A percentile compares a stretch with the other conserved stretches of the same genome.
Evolutionary conservation across 2,113 vertebrate genomes (phyloP).

Genomic region (Amblyopsis rosae): DNA sequence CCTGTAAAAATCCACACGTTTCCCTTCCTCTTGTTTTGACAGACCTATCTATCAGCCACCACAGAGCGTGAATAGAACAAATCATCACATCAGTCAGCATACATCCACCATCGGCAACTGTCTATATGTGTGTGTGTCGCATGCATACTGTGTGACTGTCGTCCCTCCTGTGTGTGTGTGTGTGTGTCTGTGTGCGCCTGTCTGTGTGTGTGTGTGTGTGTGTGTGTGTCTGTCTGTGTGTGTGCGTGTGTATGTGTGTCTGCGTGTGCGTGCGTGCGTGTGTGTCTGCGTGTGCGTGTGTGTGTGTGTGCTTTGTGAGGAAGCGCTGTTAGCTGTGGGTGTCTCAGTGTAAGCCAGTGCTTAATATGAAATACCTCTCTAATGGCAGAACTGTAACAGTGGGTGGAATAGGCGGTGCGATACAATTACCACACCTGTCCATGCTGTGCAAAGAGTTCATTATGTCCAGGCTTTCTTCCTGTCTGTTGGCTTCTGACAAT

Average conservation of each 20-base stretch:
- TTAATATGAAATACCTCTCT: not conserved
- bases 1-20: too few relatives aligned
- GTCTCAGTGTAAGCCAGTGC: not conserved
- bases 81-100: too few relatives aligned
- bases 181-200: not conserved
- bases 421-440: not conserved
- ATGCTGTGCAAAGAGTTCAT: not conserved
- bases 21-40: too few relatives aligned
- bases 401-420: not conserved
- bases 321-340: too few relatives aligned
- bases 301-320: too few relatives aligned
- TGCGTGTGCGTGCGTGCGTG: slow-evolving; percentile 3
- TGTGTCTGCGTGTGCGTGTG: not conserved
- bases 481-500: not conserved
- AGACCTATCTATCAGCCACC: too few relatives aligned
- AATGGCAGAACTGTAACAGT: not conserved
- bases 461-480: not conserved
- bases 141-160: too few relatives aligned
- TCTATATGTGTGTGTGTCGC: too few relatives aligned
- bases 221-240: slow-evolving; percentile 12
- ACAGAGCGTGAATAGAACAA: too few relatives aligned
- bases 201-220: slow-evolving; percentile 13
- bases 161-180: too few relatives aligned
- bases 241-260: slow-evolving; percentile 4
- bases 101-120: too few relatives aligned